A percentile compares a stretch with the other conserved stretches of the same genome.
These are phyloP conservation scores for Gorsachius magnificus DNA, from an alignment of 2,797 vertebrate genomes.

Conservation along the genomic window DNA sequence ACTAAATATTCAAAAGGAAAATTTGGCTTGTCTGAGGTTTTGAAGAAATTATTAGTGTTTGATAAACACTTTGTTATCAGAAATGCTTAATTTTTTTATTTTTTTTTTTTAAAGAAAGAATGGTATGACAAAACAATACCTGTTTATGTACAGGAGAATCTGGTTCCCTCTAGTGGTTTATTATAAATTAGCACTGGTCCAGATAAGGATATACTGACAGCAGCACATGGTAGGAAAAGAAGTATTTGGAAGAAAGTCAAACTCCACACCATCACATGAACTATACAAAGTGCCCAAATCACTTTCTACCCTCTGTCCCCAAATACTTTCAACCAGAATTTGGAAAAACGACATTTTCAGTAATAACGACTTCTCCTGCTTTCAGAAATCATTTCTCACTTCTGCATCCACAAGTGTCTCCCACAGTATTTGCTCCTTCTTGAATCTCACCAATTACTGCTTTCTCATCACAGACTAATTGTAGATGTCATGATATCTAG, in stretches of 20 bases:
- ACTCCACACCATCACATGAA: neutral
- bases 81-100: neutral
- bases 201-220: constrained; percentile 6
- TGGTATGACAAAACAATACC: constrained; percentile 33
- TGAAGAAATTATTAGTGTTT: neutral
- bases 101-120: neutral
- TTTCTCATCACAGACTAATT: neutral
- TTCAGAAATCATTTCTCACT: neutral
- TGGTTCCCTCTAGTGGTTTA: constrained; percentile 67
- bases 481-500: neutral
- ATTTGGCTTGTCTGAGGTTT: neutral
- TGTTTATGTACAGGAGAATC: constrained; percentile 61
- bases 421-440: neutral
- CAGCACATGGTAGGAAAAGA: neutral
- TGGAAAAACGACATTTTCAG: neutral
- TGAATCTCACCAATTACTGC: neutral
- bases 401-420: neutral
- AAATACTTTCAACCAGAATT: neutral
- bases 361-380: neutral
- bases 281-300: neutral
- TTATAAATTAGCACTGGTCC: constrained; percentile 52
- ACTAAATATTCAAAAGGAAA: neutral
- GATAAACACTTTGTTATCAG: neutral
- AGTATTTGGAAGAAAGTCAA: neutral
- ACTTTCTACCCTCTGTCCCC: neutral